Conservation (phyloP, 2,797 vertebrate species). For the Enoplosus armatus region DNA sequence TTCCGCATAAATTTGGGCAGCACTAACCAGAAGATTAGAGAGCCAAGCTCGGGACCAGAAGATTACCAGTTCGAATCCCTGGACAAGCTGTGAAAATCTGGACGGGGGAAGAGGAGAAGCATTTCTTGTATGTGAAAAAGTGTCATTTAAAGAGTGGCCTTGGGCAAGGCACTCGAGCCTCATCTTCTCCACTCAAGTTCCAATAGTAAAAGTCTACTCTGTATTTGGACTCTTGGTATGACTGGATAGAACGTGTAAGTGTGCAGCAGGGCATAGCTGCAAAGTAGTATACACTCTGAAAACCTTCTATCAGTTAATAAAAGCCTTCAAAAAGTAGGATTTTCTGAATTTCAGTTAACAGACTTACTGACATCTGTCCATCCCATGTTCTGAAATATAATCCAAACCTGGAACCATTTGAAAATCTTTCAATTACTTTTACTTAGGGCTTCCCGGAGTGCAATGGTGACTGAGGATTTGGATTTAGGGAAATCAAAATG, state of each 20-base stretch:
- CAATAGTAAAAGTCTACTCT: constrained; percentile 33
- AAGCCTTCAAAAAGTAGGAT: constrained; percentile 36
- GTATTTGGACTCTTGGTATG: constrained; percentile 45
- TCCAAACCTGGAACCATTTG: constrained; percentile 40
- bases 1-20: constrained; percentile 43
- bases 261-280: constrained; percentile 13
- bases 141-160: constrained; percentile 48
- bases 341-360: constrained; percentile 32
- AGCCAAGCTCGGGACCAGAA: constrained; percentile 32
- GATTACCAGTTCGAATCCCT: constrained; percentile 55
- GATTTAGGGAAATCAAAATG: constrained; percentile 43
- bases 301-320: constrained; percentile 40
- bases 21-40: constrained; percentile 60
- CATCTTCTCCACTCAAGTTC: constrained; percentile 49
- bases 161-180: constrained; percentile 48
- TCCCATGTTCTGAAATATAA: constrained; percentile 36
- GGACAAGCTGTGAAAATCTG: constrained; percentile 54
- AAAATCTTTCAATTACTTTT: constrained; percentile 61
- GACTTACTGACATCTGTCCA: constrained; percentile 40
- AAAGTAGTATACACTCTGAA: constrained; percentile 3
- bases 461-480: constrained; percentile 25
- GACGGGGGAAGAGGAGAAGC: constrained; percentile 25
- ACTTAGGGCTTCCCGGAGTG: constrained; percentile 15
- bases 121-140: constrained; percentile 57
- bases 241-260: constrained; percentile 34